phyloP scores from a whole-genome alignment of 2,888 invertebrate genomes.

The Acrocera orbiculus region DNA sequence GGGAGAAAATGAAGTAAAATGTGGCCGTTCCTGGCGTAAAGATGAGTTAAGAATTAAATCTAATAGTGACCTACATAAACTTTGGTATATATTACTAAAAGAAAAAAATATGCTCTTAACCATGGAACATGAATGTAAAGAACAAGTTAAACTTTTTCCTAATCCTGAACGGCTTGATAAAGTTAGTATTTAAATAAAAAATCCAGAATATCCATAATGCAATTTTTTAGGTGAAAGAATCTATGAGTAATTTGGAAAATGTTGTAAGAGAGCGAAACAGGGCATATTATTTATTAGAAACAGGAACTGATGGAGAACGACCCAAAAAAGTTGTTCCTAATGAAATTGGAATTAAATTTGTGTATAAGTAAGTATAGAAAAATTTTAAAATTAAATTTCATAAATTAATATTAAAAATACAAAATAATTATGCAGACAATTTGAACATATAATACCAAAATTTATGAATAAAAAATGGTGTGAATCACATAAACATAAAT shows the following conservation, averaged over 20 bases:
- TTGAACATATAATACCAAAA: slow-evolving; percentile 48
- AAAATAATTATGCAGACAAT: slow-evolving; percentile 19
- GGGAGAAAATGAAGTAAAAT: slow-evolving; percentile 53
- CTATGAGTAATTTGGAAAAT: slow-evolving; percentile 82
- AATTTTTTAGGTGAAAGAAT: slow-evolving; percentile 51
- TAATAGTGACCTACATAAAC: slow-evolving; percentile 86
- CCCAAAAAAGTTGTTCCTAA: slow-evolving; percentile 41
- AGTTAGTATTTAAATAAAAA: slow-evolving; percentile 27
- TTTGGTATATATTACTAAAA: slow-evolving; percentile 84
- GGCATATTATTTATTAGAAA: slow-evolving; percentile 80
- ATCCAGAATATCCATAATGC: not conserved
- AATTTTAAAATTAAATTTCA: too few relatives aligned
- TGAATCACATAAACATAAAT: slow-evolving; percentile 37
- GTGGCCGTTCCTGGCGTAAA: slow-evolving; percentile 70
- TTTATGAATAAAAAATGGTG: slow-evolving; percentile 48
- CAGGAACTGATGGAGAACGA: slow-evolving; percentile 66
- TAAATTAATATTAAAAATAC: too few relatives aligned
- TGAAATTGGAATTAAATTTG: slow-evolving; percentile 41
- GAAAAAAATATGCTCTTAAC: slow-evolving; percentile 94
- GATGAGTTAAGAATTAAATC: slow-evolving; percentile 91
- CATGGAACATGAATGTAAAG: slow-evolving; percentile 73
- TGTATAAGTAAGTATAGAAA: slow-evolving; percentile 30
- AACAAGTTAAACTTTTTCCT: slow-evolving; percentile 53
- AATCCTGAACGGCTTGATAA: slow-evolving; percentile 88
- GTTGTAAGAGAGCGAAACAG: slow-evolving; percentile 84